These are phyloP conservation scores for Leistus spinibarbis DNA, from an alignment of 2,888 invertebrate genomes.

Conservation along the genomic window DNA sequence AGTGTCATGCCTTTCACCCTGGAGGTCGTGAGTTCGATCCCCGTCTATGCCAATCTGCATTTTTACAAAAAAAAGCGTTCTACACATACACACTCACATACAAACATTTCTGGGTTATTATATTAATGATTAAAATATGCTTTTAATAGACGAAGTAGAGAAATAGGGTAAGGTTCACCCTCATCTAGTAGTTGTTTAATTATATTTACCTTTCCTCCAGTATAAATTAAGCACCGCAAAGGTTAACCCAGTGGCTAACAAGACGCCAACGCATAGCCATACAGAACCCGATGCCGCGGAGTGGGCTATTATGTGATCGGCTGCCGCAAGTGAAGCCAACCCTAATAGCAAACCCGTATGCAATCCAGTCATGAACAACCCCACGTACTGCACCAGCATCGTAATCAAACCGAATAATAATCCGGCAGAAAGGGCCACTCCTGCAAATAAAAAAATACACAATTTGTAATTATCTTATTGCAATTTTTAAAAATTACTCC, in stretches of 20 bases:
- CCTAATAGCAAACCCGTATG: slow-evolving; percentile 74
- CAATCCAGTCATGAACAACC: slow-evolving; percentile 80
- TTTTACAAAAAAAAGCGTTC: too few relatives aligned
- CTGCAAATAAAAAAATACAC: slow-evolving; percentile 53
- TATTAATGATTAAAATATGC: too few relatives aligned
- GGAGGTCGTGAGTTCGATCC: too few relatives aligned
- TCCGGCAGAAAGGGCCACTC: slow-evolving; percentile 75
- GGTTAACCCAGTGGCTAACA: slow-evolving; percentile 70
- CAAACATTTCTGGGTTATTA: too few relatives aligned
- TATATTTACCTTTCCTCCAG: slow-evolving; percentile 70
- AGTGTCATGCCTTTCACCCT: too few relatives aligned
- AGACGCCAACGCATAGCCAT: slow-evolving; percentile 73
- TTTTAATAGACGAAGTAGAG: too few relatives aligned
- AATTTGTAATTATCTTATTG: not conserved
- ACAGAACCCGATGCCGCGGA: slow-evolving; percentile 60
- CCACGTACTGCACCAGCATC: slow-evolving; percentile 81
- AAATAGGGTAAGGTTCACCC: not conserved
- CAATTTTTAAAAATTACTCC: slow-evolving; percentile 25
- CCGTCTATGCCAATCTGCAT: too few relatives aligned
- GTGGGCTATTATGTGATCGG: slow-evolving; percentile 65
- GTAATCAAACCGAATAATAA: slow-evolving; percentile 79
- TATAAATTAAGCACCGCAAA: slow-evolving; percentile 75
- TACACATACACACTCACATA: too few relatives aligned
- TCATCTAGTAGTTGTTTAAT: not conserved
- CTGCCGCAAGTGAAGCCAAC: slow-evolving; percentile 64